Evolutionary conservation across 2,888 invertebrate species (phyloP), one percentile per base, ranked within the genome.

Genomic region (Craniophora ligustri): DNA sequence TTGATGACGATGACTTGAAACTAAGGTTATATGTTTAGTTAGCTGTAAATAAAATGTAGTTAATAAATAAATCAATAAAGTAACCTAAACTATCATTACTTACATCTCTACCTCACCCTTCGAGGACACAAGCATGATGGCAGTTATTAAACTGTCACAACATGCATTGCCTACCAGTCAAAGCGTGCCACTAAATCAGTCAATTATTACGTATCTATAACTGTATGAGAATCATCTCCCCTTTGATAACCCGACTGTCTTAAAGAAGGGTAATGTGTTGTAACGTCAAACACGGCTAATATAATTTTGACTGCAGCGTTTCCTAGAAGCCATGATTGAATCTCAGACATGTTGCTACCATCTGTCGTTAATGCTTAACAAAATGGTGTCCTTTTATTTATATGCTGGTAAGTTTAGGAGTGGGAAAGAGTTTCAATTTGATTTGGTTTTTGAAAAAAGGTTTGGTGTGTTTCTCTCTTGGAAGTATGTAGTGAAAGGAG

Each of bases 271-370:
- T n/a, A 26, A 26, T 26, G n/a, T n/a, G 10, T 26, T 47, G 13
- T 31, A 34, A 54, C 21, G 41, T 21, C 18, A 18, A 5, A 54
- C 54, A 63, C 50, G 70, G 53, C 49, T 63, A 49, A 70, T 67
- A 70, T 70, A 70, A 58, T 53, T 70, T 67, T 72, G 60, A 72
- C 28, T 72, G 60, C 56, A 44, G 6, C 13, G 53, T 47, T 72
- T 72, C 74, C 57, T 67, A 63, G 73, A 72, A 67, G 46, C 59
- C 57, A 69, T 21, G 62, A 59, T 56, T 63, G 44, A 73, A 70
- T 73, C 67, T 72, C 51, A 44, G 55, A 57, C 71, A 73, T 63
- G 60, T 54, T 57, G 73, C 49, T 41, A 31, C 72, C 72, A 72
- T 61, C 34, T 72, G 72, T 40, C 11, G n/a, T 44, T 73, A 58